Percentiles rank a stretch among this genome's conserved stretches.
Conservation (phyloP, 92 coral and sea anemone species). For the Anthopleura xanthogrammica region DNA sequence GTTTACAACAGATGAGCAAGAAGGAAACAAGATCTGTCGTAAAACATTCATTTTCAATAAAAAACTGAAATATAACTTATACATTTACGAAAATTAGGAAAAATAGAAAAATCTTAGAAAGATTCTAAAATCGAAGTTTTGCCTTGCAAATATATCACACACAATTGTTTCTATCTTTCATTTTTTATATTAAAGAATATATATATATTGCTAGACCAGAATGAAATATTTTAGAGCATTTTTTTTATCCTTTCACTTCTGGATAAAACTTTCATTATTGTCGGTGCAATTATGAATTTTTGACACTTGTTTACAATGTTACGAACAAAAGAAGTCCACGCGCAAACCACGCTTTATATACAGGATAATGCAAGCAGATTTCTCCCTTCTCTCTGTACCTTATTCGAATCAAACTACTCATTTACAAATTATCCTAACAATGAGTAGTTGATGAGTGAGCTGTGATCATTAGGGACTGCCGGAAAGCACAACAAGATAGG, state of each 20-base stretch:
- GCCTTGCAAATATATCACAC: background rate
- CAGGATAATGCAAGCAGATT: background rate
- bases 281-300: background rate
- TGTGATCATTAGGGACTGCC: background rate
- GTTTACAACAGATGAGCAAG: background rate
- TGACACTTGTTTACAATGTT: constrained; percentile 7
- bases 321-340: constrained; percentile 9
- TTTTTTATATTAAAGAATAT: background rate
- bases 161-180: background rate
- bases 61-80: background rate
- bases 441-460: background rate
- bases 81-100: background rate
- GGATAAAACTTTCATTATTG: constrained; percentile 3
- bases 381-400: background rate
- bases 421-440: constrained; percentile 8
- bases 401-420: background rate
- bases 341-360: constrained; percentile 1
- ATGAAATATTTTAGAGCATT: background rate
- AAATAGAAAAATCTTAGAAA: background rate
- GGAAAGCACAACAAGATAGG: background rate
- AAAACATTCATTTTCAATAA: background rate
- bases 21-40: background rate
- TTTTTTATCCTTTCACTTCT: background rate
- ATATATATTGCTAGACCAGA: background rate
- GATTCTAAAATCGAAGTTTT: background rate